phyloP scores from a whole-genome alignment of 2,888 invertebrate species.

The Disparrhopalites patrizii region DNA sequence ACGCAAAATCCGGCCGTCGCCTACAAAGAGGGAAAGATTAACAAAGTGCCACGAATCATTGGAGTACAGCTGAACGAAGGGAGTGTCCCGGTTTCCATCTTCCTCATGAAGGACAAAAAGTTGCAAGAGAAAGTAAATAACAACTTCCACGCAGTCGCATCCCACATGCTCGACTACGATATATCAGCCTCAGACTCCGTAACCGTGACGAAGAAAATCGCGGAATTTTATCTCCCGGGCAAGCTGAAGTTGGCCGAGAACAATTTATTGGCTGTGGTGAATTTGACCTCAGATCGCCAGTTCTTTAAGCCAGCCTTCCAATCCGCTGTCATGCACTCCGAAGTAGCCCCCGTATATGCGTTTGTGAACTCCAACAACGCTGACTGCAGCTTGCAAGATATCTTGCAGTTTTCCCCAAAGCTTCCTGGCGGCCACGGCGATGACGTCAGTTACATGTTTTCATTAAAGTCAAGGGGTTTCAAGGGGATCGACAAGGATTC shows the following conservation, averaged over 20 bases:
- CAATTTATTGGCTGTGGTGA: slow-evolving; percentile 20
- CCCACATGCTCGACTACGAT: slow-evolving; percentile 25
- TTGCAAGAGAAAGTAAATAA: not conserved
- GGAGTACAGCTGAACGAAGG: slow-evolving; percentile 33
- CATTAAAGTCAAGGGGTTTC: slow-evolving; percentile 23
- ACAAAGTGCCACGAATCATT: slow-evolving; percentile 35
- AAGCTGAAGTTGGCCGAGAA: slow-evolving; percentile 16
- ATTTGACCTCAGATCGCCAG: slow-evolving; percentile 31
- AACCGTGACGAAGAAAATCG: slow-evolving; percentile 25
- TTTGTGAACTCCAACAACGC: slow-evolving; percentile 28
- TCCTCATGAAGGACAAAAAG: not conserved
- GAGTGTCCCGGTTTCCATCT: slow-evolving; percentile 21
- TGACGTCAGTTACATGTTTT: slow-evolving; percentile 31
- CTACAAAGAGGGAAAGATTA: slow-evolving; percentile 34
- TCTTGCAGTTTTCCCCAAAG: slow-evolving; percentile 19
- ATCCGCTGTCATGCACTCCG: slow-evolving; percentile 26
- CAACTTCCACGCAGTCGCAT: not conserved
- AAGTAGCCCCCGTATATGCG: slow-evolving; percentile 29
- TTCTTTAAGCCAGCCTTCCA: slow-evolving; percentile 30
- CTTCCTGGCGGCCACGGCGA: slow-evolving; percentile 32
- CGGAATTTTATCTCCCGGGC: slow-evolving; percentile 30
- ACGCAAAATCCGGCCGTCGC: slow-evolving; percentile 34
- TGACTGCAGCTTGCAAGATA: slow-evolving; percentile 14
- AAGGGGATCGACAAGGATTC: slow-evolving; percentile 29
- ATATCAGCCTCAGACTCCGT: slow-evolving; percentile 25